Percentiles rank a stretch among this genome's conserved stretches.
Evolutionary conservation across 2,888 invertebrate species (phyloP).

Genomic region (Andrena camellia): DNA sequence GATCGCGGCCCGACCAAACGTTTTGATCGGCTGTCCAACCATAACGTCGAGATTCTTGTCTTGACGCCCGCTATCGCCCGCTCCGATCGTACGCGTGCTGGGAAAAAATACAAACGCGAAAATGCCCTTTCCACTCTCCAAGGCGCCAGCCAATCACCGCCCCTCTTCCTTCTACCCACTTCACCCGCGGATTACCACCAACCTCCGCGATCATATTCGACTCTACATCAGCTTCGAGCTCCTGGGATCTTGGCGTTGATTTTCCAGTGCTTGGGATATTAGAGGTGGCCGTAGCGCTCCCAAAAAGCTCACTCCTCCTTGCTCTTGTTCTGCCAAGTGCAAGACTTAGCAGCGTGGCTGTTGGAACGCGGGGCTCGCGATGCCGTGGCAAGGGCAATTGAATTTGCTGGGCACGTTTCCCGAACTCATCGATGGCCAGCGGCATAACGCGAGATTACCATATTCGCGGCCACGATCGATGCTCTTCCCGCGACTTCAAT

Average conservation of each 20-base stretch:
- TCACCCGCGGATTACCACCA: too few species aligned
- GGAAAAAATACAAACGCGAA: conserved; percentile 31
- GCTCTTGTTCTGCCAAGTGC: too few species aligned
- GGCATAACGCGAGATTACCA: conserved; percentile 48
- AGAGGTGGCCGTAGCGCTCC: too few species aligned
- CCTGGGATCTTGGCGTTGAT: too few species aligned
- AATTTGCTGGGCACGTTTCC: conserved; percentile 53
- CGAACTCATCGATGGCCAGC: conserved; percentile 47
- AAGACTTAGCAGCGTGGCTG: too few species aligned
- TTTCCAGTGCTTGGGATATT: too few species aligned
- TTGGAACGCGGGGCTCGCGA: too few species aligned
- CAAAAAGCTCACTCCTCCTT: too few species aligned
- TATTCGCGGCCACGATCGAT: conserved; percentile 45
- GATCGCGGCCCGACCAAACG: conserved; percentile 40
- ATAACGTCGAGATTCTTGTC: conserved; percentile 65
- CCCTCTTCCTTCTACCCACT: too few species aligned
- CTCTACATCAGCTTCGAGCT: too few species aligned
- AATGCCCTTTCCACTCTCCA: neutral
- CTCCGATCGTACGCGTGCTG: conserved; percentile 15
- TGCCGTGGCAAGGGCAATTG: conserved; percentile 22
- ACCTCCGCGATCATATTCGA: too few species aligned
- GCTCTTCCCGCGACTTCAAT: conserved; percentile 48
- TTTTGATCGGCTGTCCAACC: conserved; percentile 60
- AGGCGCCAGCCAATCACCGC: neutral
- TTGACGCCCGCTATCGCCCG: conserved; percentile 58